Base-by-base conservation (phyloP, 2,113 vertebrate genomes). In the Patagioenas fasciata region DNA sequence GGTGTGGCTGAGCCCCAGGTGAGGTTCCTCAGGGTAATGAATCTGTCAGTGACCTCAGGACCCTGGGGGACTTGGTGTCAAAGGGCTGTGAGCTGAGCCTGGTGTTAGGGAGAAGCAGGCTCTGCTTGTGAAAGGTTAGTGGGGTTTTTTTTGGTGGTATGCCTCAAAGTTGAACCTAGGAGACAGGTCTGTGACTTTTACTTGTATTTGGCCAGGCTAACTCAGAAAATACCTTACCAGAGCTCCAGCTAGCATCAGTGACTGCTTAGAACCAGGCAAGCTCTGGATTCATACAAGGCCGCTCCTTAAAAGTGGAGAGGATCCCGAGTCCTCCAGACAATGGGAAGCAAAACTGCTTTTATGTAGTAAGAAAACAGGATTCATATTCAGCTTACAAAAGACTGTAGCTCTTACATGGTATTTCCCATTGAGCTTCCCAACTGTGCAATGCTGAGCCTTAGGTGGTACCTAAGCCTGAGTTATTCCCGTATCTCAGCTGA, bases 11-110 rank as follows among this genome's bases (percentile, higher is more conserved):
- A 47, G 2, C 44, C 17, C 44, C 44, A 47, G 44, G 44, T 47
- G 44, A 47, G 44, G 44, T 19, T 47, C 18, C 44, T 15, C 7
- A 47, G 19, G 5, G 28, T 67, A 62, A 61, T 0, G 1, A 48
- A 66, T 38, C 15, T 28, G 10, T 4, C 9, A 5, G 23, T 6
- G 21, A 67, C 6, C 10, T 20, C 0, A 0, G 20, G 26, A 38
- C 24, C 19, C 47, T 61, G 28, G 19, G 2, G 10, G 29, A 13
- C 18, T 53, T 1, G 0, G 25, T 40, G 6, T 12, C 25, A 25
- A 67, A 82, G 13, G 25, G 32, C 25, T 42, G 10, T 10, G 48
- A 57, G 56, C 50, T 75, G 38, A 26, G 10, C 15, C 5, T 65
- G 24, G 4, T 24, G 7, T 20, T 48, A 56, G 8, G 34, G 7